Conservation (phyloP, 2,113 vertebrate genomes). For the Eurypyga helias region DNA sequence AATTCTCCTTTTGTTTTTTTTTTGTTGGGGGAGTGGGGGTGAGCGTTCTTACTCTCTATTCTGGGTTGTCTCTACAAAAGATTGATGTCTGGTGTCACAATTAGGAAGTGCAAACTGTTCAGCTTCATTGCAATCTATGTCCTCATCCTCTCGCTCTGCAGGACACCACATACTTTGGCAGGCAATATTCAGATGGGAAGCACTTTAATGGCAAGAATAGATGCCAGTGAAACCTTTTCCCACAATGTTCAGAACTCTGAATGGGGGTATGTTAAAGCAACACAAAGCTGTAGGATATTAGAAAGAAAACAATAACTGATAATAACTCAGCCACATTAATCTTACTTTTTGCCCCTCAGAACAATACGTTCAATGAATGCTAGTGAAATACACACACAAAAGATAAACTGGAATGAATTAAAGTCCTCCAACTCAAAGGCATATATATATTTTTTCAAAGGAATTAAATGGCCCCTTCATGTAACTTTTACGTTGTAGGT, state of each 20-base stretch:
- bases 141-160: conserved; percentile 85
- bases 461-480: background rate
- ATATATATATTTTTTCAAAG: background rate
- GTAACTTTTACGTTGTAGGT: background rate
- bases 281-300: conserved; percentile 19
- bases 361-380: background rate
- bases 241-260: conserved; percentile 75
- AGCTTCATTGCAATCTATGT: conserved; percentile 88
- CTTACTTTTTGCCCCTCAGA: background rate
- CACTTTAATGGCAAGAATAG: conserved; percentile 85
- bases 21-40: background rate
- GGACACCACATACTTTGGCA: conserved; percentile 91
- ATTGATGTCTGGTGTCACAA: conserved; percentile 92
- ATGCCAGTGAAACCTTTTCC: conserved; percentile 84
- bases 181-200: conserved; percentile 86
- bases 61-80: conserved; percentile 81
- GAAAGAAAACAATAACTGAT: conserved; percentile 40
- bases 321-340: background rate
- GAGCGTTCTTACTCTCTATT: conserved; percentile 71
- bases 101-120: conserved; percentile 90
- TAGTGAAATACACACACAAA: background rate
- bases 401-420: background rate
- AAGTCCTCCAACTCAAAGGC: background rate
- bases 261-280: conserved; percentile 55
- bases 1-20: conserved; percentile 85